Evolutionary conservation across 2,888 invertebrate genomes (phyloP), one percentile per base, ranked within the genome.

Genomic region (Hyles lineata): DNA sequence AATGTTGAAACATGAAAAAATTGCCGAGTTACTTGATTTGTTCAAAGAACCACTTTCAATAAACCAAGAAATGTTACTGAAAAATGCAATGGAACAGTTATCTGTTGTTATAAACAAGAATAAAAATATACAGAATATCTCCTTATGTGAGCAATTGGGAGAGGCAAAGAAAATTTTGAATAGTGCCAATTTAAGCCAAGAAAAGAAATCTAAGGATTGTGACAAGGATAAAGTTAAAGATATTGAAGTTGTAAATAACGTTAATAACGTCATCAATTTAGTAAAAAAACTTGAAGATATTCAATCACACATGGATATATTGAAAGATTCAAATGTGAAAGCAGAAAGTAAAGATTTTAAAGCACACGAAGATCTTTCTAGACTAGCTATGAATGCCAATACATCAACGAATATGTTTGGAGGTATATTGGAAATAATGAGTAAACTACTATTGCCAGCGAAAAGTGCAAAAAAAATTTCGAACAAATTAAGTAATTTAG

Each of bases 1-100:
- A 74, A 76, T 78, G 21, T 74, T 92, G 17, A 93, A 92, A 81
- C 90, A 92, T 73, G 87, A 92, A 70, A 94, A 92, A 80, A 89
- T 94, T 73, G 79, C 87, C 3, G 90, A 92, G 72, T 82, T 94
- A 55, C 74, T 94, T 1, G 91, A 92, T 6, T 80, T 94, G 35
- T 94, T 94, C 71, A 92, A 92, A 78, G 92, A 93, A 75, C 94
- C 94, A 4, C 78, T 93, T 5, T 90, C 89, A 75, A 77, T 92
- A 59, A 87, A 90, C 73, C 93, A 94, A 82, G 93, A 93, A 82
- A 77, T 58, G 0, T 91, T 94, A 75, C 77, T 94, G 1, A 93
- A 91, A 79, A 88, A 84, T 78, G 90, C 92, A 59, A 82, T 94
- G 55, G 86, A 90, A 75, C 87, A 90, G 71, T 77, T 94, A n/a